Evolutionary conservation across 2,888 invertebrate genomes (phyloP).

Genomic region (Rutpela maculata): DNA sequence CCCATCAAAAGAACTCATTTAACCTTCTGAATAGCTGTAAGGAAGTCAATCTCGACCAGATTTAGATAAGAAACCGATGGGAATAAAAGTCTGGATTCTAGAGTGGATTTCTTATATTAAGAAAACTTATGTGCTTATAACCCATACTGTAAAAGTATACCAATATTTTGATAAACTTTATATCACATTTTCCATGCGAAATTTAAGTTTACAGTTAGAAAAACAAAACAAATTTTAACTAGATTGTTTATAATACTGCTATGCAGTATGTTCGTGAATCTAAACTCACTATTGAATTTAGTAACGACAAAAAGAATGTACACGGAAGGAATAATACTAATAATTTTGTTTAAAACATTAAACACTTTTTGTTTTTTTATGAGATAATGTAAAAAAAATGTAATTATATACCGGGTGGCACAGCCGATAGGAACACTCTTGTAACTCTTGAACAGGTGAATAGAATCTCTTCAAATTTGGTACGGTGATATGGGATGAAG

Average conservation of each 20-base stretch:
- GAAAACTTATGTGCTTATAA: constrained; percentile 38
- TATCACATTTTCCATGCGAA: constrained; percentile 1
- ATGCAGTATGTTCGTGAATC: background rate
- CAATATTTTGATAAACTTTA: constrained; percentile 10
- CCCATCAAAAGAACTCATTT: constrained; percentile 67
- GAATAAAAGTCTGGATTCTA: constrained; percentile 55
- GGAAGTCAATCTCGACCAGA: constrained; percentile 66
- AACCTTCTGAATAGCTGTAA: constrained; percentile 65
- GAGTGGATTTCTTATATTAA: constrained; percentile 39
- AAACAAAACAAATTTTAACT: background rate
- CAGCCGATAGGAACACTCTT: no score
- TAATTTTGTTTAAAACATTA: no score
- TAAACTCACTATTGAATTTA: no score
- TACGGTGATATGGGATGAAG: no score
- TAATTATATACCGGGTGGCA: no score
- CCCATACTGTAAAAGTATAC: constrained; percentile 32
- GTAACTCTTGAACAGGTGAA: no score
- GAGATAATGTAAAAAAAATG: no score
- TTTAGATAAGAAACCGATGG: constrained; percentile 67
- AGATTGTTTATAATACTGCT: background rate
- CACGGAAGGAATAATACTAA: no score
- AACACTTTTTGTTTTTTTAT: no score
- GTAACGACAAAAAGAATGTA: background rate
- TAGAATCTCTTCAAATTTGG: no score
- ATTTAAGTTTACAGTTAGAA: background rate